phyloP scores from a whole-genome alignment of 2,888 invertebrate genomes.

The Himalopsyche japonica region DNA sequence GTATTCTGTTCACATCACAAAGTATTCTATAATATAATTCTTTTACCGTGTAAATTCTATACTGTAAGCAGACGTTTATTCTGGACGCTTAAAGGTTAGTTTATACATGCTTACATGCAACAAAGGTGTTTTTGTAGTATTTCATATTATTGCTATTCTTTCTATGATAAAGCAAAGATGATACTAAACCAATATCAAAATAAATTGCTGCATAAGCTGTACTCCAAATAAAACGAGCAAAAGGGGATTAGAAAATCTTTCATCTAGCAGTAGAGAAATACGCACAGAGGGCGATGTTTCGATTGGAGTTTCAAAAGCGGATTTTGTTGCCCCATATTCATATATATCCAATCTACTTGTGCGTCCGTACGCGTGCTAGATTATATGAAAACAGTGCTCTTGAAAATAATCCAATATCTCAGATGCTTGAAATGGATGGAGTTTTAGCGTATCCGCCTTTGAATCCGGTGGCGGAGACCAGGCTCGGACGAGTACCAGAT shows the following conservation, averaged over 20 bases:
- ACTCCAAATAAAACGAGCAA: background rate
- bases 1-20: too few species aligned
- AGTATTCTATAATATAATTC: too few species aligned
- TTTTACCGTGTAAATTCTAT: too few species aligned
- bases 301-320: background rate
- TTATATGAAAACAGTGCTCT: background rate
- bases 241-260: background rate
- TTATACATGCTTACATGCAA: too few species aligned
- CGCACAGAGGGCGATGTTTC: background rate
- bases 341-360: background rate
- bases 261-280: background rate
- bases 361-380: background rate
- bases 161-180: too few species aligned
- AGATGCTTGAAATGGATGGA: background rate
- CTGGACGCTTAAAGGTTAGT: too few species aligned
- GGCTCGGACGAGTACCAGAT: background rate
- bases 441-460: background rate
- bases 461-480: background rate
- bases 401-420: background rate
- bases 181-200: too few species aligned
- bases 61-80: too few species aligned
- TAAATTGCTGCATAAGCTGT: too few species aligned
- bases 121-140: too few species aligned
- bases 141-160: too few species aligned
- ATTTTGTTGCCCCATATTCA: background rate